Evolutionary conservation across 2,113 vertebrate genomes (phyloP), one percentile per base, ranked within the genome.

Genomic region (Psittacus erithacus): DNA sequence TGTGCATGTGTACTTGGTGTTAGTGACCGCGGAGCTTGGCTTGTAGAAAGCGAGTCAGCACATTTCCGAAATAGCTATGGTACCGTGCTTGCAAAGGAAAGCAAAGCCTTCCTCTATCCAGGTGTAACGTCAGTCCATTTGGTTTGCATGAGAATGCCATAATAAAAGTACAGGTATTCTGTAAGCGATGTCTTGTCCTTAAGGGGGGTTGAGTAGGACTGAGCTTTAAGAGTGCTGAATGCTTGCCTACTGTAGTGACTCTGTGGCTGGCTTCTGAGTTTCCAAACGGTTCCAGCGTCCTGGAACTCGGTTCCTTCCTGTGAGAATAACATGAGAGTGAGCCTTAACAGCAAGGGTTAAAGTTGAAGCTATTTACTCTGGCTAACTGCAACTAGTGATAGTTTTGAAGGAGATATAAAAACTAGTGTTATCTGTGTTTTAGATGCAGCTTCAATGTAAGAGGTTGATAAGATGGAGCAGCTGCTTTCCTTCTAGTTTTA

Each of bases 131-230:
- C 10, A 22, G 18, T 31, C 31, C 5, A 0, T 60, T 84, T 24
- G 2, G 3, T 53, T 82, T 82, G 6, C 27, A 25, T 0, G 59
- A 19, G 29, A 63, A 25, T 1, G 11, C 23, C 17, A 1, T 64
- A 39, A 9, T 25, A 11, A 28, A 44, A 60, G 7, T 15, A 10
- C 6, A 24, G 29, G 10, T 69, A 35, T 76, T 76, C 15, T 59
- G 2, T 25, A 33, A 60, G 15, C 12, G 43, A 0, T 47, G 4
- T 0, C 5, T 28, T 2, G 3, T 18, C 47, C n/a, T 64, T 9
- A 7, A 28, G 33, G 14, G 10, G 4, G 5, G 7, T 10, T 27
- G 43, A 24, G 39, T 29, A 9, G 14, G 12, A 33, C 43, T 67
- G 63, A 69, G 44, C 23, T 9, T 0, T 7, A 7, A 4, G 39